phyloP scores from a whole-genome alignment of 2,797 vertebrate species.

The Crenichthys baileyi region DNA sequence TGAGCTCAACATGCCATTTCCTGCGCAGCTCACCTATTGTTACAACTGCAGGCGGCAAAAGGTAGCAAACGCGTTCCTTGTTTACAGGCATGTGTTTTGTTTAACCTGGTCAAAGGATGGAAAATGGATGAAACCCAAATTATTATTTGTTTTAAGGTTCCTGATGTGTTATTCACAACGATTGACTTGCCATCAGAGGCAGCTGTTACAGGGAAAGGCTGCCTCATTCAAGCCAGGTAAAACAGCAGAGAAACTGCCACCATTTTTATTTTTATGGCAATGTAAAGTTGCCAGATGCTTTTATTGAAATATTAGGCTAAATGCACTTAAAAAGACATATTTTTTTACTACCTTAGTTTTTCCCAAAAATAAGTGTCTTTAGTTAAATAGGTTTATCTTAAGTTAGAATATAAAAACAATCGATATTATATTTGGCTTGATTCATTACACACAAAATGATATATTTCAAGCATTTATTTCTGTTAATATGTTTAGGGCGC shows the following conservation, averaged over 20 bases:
- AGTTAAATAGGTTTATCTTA: too few species aligned
- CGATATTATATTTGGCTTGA: too few species aligned
- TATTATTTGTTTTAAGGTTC: slow-evolving; percentile 81
- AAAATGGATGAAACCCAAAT: background rate
- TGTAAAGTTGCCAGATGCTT: background rate
- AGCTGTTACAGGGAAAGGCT: slow-evolving; percentile 91
- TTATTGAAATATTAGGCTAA: background rate
- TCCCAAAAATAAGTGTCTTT: too few species aligned
- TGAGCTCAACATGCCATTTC: slow-evolving; percentile 98
- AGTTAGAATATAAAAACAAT: too few species aligned
- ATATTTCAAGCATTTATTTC: too few species aligned
- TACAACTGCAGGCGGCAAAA: slow-evolving; percentile 92
- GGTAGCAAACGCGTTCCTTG: slow-evolving; percentile 64
- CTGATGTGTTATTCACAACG: slow-evolving; percentile 97
- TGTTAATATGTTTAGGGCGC: too few species aligned
- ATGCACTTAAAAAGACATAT: too few species aligned
- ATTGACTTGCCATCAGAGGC: slow-evolving; percentile 94
- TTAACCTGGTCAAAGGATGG: background rate
- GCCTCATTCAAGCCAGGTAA: slow-evolving; percentile 99
- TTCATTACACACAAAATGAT: too few species aligned
- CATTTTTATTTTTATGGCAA: background rate
- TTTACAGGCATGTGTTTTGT: background rate
- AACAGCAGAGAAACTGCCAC: background rate
- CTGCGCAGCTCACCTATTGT: slow-evolving; percentile 95
- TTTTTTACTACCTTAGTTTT: too few species aligned